Evolutionary conservation across 2,113 vertebrate species (phyloP), one percentile per base, ranked within the genome.

Genomic region (Potamarius usumacintae): DNA sequence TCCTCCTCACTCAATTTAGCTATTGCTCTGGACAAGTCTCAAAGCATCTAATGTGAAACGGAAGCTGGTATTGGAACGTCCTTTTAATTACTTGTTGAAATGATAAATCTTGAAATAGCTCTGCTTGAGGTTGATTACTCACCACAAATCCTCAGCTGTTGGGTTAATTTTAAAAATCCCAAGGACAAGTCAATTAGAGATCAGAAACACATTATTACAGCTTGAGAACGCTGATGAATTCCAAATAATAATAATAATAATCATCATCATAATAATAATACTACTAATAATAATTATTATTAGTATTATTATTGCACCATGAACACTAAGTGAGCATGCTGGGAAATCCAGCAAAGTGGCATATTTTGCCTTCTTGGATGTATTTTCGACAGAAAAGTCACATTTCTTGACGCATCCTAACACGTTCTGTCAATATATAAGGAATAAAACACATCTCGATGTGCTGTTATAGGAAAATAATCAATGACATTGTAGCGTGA

Each of bases 31-130:
- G 62, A 87, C 88, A 89, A 80, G 55, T 86, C 62, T n/a, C 85
- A 89, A 85, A 84, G 82, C 82, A 7, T 84, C 50, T 84, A 63
- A 84, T 57, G 82, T 87, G 86, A 89, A 84, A 84, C 65, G 65
- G 52, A 87, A 74, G 65, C 85, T 55, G 17, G 18, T 22, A 80
- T 60, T 80, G 62, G 17, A 72, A 52, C 62, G 18, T 84, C 71
- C 34, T 82, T 77, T 53, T 79, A 79, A 86, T 78, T 55, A 83
- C 72, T 83, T 71, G 78, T 55, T 83, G 52, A 83, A 83, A 89
- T 83, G 62, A 14, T 71, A 63, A 86, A 86, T 89, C 65, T 79
- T 22, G 34, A 79, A 86, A 89, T 55, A 57, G 84, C 74, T 83
- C 84, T 82, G 42, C 77, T 62, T 62, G 77, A 74, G 67, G 57